Evolutionary conservation across 1,140 invertebrate genomes (phyloP).

Genomic region (Eupeodes corollae): DNA sequence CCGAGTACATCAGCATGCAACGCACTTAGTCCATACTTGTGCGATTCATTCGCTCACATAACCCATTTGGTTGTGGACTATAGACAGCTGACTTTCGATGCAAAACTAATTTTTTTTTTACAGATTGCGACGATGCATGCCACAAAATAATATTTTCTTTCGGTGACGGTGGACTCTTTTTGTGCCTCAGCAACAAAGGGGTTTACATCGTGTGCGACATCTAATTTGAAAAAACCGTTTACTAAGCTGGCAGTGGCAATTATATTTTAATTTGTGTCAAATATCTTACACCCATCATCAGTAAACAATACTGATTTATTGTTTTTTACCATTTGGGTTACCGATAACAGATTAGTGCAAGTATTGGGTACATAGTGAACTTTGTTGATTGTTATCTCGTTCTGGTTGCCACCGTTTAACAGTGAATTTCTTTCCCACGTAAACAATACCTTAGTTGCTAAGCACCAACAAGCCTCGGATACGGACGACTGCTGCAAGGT

Average conservation of each 20-base stretch:
- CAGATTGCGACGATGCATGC: constrained; percentile 22
- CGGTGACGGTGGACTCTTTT: constrained; percentile 10
- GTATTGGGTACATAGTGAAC: constrained; percentile 22
- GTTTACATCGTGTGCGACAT: constrained; percentile 15
- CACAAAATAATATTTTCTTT: constrained; percentile 15
- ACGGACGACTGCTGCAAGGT: no score
- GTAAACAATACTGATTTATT: constrained; percentile 21
- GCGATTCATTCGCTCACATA: constrained; percentile 18
- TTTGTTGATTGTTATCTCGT: neutral
- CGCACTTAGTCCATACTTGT: constrained; percentile 18
- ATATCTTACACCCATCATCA: constrained; percentile 16
- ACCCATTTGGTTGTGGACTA: constrained; percentile 24
- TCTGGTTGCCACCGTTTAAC: no score
- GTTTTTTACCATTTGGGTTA: constrained; percentile 24
- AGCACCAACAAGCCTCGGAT: no score
- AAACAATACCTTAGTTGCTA: no score
- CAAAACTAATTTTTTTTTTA: constrained; percentile 5
- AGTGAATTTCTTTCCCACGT: no score
- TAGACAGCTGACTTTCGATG: constrained; percentile 13
- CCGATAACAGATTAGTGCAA: constrained; percentile 22
- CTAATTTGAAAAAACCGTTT: constrained; percentile 18
- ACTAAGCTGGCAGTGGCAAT: constrained; percentile 14
- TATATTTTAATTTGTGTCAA: constrained; percentile 14
- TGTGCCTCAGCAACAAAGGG: constrained; percentile 9
- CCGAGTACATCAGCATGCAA: constrained; percentile 14